A percentile compares a stretch with the other conserved stretches of the same genome.
phyloP scores from a whole-genome alignment of 1,140 invertebrate species.

The Hylyphantes graminicola region DNA sequence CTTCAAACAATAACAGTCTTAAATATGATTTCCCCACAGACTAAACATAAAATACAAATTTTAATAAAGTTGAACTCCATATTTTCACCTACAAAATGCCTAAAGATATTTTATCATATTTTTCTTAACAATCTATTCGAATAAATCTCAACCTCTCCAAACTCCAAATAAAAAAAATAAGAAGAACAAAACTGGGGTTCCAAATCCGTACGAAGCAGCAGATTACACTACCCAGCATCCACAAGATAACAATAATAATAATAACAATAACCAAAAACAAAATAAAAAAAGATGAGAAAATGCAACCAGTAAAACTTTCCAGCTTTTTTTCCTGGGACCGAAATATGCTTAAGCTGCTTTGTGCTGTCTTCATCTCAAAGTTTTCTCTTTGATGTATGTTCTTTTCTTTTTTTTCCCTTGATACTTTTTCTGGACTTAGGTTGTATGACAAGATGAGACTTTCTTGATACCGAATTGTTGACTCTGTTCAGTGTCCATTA shows the following conservation, averaged over 20 bases:
- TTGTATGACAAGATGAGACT: constrained; percentile 16
- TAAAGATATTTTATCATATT: too few species aligned
- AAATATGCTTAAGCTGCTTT: constrained; percentile 48
- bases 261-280: not conserved
- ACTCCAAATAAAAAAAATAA: constrained; percentile 32
- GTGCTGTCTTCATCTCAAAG: constrained; percentile 36
- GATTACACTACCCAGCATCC: not conserved
- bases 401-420: constrained; percentile 19
- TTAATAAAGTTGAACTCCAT: too few species aligned
- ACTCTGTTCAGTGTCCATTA: constrained; percentile 43
- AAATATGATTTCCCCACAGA: too few species aligned
- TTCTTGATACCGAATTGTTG: constrained; percentile 25
- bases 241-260: constrained; percentile 45
- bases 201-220: constrained; percentile 22
- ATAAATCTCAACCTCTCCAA: constrained; percentile 18
- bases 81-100: too few species aligned
- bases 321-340: constrained; percentile 18
- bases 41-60: too few species aligned
- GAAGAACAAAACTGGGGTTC: not conserved
- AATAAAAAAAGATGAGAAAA: not conserved
- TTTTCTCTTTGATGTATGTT: constrained; percentile 25
- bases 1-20: too few species aligned
- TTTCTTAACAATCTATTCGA: constrained; percentile 24
- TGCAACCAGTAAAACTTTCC: not conserved
- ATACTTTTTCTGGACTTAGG: not conserved